These are phyloP conservation scores for Chrosomus eos DNA, from an alignment of 2,797 vertebrate genomes.

Conservation along the genomic window DNA sequence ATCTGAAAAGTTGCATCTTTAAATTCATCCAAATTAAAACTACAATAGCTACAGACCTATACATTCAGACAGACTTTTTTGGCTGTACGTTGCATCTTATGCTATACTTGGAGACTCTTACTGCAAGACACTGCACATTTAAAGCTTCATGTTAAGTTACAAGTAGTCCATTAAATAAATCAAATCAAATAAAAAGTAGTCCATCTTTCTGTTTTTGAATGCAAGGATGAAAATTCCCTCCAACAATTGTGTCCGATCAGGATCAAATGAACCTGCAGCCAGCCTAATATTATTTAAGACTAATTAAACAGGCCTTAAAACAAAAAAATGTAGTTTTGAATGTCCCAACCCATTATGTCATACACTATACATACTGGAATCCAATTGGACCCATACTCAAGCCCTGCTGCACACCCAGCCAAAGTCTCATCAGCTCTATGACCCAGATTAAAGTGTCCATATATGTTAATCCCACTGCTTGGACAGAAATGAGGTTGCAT, in stretches of 20 bases:
- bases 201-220: background rate
- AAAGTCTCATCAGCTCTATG: slow-evolving; percentile 19
- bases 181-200: too few species aligned
- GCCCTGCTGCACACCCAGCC: slow-evolving; percentile 24
- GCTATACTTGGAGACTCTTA: background rate
- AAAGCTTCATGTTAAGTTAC: background rate
- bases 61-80: background rate
- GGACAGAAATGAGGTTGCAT: slow-evolving; percentile 11
- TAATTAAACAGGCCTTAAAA: background rate
- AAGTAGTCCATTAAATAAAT: background rate
- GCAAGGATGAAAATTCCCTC: background rate
- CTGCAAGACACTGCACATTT: background rate
- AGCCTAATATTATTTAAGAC: too few species aligned
- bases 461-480: slow-evolving; percentile 10
- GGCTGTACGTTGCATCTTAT: background rate
- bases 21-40: background rate
- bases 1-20: background rate
- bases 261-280: background rate
- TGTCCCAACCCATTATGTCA: background rate
- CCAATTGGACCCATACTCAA: slow-evolving; percentile 32
- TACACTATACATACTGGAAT: background rate
- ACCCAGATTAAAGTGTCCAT: slow-evolving; percentile 34
- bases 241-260: background rate
- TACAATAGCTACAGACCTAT: background rate
- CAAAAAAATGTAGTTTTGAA: background rate